phyloP scores from a whole-genome alignment of 30 jellyfish, hydroid and myxozoan genomes.

The Cassiopea xamachana region DNA sequence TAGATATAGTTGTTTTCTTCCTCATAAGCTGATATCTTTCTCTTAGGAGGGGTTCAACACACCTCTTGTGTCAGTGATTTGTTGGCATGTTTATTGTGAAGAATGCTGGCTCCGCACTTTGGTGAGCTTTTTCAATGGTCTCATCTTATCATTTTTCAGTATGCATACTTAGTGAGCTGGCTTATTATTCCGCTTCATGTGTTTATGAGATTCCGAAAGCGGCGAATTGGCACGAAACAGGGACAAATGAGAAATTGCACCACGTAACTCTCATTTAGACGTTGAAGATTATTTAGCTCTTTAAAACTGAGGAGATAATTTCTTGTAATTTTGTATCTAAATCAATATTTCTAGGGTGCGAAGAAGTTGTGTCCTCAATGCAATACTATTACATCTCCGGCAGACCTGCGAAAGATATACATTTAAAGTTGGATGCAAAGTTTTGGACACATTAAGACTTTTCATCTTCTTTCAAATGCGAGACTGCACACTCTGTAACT shows the following conservation, averaged over 20 bases:
- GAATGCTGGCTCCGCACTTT: conserved; percentile 97
- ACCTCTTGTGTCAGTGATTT: conserved; percentile 87
- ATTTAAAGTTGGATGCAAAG: conserved; percentile 11
- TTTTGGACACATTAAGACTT: background rate
- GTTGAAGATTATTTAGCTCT: background rate
- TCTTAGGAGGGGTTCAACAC: conserved; percentile 76
- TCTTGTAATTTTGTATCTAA: background rate
- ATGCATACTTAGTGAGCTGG: background rate
- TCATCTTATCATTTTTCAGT: background rate
- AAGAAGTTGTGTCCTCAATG: conserved; percentile 97
- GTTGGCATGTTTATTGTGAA: conserved; percentile 97
- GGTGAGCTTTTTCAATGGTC: conserved; percentile 20
- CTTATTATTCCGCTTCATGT: too few relatives aligned
- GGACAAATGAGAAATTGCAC: too few relatives aligned
- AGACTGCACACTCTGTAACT: background rate
- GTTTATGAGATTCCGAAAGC: too few relatives aligned
- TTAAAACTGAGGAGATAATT: background rate
- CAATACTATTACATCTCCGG: conserved; percentile 82
- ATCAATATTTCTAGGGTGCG: conserved; percentile 71
- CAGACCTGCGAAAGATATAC: conserved; percentile 85
- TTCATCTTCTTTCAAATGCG: background rate
- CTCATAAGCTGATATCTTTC: background rate
- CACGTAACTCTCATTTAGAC: background rate
- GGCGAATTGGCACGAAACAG: too few relatives aligned
- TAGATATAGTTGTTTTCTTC: background rate